Evolutionary conservation across 2,113 vertebrate species (phyloP), one percentile per base, ranked within the genome.

Genomic region (Solea solea): DNA sequence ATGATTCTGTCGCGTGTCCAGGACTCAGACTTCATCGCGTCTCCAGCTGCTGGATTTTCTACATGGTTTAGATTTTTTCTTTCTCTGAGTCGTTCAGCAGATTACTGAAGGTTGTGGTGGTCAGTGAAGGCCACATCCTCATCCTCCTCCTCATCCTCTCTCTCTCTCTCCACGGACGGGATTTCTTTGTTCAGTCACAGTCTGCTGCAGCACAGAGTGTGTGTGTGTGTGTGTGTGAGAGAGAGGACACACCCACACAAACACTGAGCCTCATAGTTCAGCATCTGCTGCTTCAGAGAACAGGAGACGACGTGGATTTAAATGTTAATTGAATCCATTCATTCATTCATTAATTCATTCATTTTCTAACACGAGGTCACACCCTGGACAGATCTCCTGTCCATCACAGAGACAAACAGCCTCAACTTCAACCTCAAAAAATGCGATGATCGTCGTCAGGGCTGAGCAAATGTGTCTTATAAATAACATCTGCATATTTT

Each of bases 101-200:
- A 57, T 52, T 55, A 34, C 60, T 70, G 68, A 70, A 81, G 69
- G 80, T 69, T 75, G 53, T 55, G 45, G 28, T 11, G 70, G 69
- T 78, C 51, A 51, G 56, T 57, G 8, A 67, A 65, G 71, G 68
- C 73, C 75, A 56, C 60, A 74, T 54, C 51, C 40, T 68, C 25
- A 34, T 34, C 28, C 2, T 34, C 28, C 2, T 34, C 28, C 2
- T 34, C 28, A 34, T 34, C 34, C 3, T 34, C 42, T 77, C 45
- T 77, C 59, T 46, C 21, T 21, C 21, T 21, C 21, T 21, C 21
- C 56, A 76, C 64, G 75, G 42, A 78, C 72, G 71, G 34, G 27
- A 75, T 64, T 78, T 78, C 77, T 91, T 88, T 89, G 85, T 86
- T 82, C 34, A 34, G 61, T 39, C 50, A 1, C 57, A 3, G 45